phyloP scores from a whole-genome alignment of 2,888 invertebrate species.

The Brachypalpus laphriformis region DNA sequence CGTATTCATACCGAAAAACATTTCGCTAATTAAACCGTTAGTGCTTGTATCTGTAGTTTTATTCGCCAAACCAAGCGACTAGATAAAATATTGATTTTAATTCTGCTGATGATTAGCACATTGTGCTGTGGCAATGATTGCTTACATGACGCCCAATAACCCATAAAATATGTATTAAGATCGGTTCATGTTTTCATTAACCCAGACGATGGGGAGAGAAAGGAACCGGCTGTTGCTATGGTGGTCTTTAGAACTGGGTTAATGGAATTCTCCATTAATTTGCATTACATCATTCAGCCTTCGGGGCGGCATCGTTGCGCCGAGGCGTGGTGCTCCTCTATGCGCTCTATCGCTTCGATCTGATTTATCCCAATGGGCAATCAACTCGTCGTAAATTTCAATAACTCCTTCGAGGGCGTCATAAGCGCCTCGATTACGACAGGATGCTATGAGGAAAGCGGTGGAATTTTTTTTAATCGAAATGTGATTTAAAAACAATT shows the following conservation, averaged over 20 bases:
- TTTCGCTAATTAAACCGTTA: constrained; percentile 62
- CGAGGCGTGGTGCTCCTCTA: neutral
- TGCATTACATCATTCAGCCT: constrained; percentile 61
- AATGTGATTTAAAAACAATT: constrained; percentile 60
- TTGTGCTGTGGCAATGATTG: constrained; percentile 51
- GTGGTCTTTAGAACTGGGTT: constrained; percentile 61
- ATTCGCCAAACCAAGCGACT: neutral
- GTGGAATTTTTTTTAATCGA: constrained; percentile 12
- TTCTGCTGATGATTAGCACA: constrained; percentile 53
- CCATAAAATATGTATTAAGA: constrained; percentile 68
- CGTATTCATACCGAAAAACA: constrained; percentile 38
- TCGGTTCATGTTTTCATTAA: constrained; percentile 61
- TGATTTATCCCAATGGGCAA: constrained; percentile 68
- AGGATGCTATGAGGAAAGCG: neutral
- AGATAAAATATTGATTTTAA: constrained; percentile 56
- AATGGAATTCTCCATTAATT: constrained; percentile 67
- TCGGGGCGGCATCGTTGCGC: neutral
- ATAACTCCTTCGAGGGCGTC: constrained; percentile 61
- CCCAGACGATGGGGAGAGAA: constrained; percentile 2
- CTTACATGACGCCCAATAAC: constrained; percentile 62
- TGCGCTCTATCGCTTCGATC: constrained; percentile 67
- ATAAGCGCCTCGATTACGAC: constrained; percentile 36
- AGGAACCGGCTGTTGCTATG: constrained; percentile 1
- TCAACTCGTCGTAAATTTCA: constrained; percentile 72
- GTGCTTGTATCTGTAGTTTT: neutral